Evolutionary conservation across 1,140 invertebrate species (phyloP), one percentile per base, ranked within the genome.

Genomic region (Phthorimaea operculella): DNA sequence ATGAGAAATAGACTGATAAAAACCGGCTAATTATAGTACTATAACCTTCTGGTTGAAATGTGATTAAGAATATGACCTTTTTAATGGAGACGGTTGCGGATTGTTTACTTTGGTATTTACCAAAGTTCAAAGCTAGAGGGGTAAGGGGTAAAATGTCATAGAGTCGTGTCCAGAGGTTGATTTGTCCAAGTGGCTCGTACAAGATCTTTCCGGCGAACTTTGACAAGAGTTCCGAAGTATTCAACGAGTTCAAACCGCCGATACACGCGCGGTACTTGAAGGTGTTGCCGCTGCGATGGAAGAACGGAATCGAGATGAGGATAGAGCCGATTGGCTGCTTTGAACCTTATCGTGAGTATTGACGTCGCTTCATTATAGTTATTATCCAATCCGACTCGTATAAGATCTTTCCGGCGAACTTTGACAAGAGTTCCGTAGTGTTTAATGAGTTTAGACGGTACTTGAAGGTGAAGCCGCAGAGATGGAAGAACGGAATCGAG

Each of bases 241-340:
- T 47, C 14, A 47, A 47, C 9, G 86, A 88, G 54, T 93, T 94
- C 64, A 75, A 86, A 5, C 85, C 86, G 10, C 90, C 91, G 0
- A 84, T 94, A 14, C 77, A 88, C 51, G 89, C 92, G 1, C 87
- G 88, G 54, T 92, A 89, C 52, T 51, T 95, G 0, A 91, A 89
- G 67, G 64, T 95, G 47, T 68, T 89, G 50, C 93, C 93, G 0
- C 54, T 85, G 0, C 90, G 89, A 36, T 94, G 92, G 92, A 85
- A 92, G 3, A 67, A 87, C 2, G 88, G 88, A 54, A 90, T 93
- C 16, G 90, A 91, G 58, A 82, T 94, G 61, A 89, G 89, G 47
- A 76, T 90, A 2, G 92, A 94, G 60, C 83, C 93, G 0, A 74
- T 90, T 5, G 93, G 93, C 7, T 94, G 93, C 70, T 93, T 89